Evolutionary conservation across 2,888 invertebrate genomes (phyloP).

Genomic region (Philaethria dido): DNA sequence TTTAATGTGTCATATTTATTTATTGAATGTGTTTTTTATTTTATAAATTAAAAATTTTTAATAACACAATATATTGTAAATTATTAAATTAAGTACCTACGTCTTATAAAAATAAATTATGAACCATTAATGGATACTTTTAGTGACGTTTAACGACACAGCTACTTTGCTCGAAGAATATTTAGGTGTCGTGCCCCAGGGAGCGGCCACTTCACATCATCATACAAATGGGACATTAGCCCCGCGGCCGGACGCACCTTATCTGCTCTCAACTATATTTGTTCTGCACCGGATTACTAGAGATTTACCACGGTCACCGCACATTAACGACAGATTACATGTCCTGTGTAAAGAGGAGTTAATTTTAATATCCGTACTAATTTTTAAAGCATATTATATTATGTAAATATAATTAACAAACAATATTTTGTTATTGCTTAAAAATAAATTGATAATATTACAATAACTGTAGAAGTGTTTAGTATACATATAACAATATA

Average conservation of each 20-base stretch:
- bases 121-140: not conserved
- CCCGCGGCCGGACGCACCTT: constrained; percentile 76
- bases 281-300: constrained; percentile 77
- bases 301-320: constrained; percentile 80
- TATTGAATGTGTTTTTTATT: too few relatives aligned
- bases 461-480: too few relatives aligned
- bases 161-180: constrained; percentile 51
- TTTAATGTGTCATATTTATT: not conserved
- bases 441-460: too few relatives aligned
- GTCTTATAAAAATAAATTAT: not conserved
- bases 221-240: constrained; percentile 82
- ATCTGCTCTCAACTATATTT: constrained; percentile 82
- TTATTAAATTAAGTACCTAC: not conserved
- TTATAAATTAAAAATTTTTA: too few relatives aligned
- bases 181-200: constrained; percentile 52
- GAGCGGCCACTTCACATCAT: constrained; percentile 62
- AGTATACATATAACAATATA: too few relatives aligned
- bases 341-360: constrained; percentile 78
- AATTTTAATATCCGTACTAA: constrained; percentile 63
- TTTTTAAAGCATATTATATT: constrained; percentile 31
- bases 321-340: constrained; percentile 76
- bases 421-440: not conserved
- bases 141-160: constrained; percentile 4
- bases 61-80: too few relatives aligned
- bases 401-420: constrained; percentile 7